Evolutionary conservation across 2,888 invertebrate species (phyloP), one percentile per base, ranked within the genome.

Genomic region (Lypha dubia): DNA sequence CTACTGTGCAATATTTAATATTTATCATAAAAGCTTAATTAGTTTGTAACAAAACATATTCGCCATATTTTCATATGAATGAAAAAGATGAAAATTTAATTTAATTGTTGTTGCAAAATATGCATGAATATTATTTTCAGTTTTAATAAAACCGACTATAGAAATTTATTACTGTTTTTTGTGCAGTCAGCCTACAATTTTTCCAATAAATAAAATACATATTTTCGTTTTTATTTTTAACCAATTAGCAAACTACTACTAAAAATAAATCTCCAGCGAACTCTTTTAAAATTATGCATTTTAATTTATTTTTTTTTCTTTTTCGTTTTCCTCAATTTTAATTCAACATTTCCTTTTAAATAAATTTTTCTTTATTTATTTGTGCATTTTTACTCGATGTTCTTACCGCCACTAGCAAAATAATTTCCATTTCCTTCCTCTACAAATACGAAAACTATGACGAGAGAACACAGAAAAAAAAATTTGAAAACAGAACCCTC

Each of bases 381-480:
- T 68, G 41, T 75, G 44, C 41, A 68, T 68, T 65, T 70, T 58
- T 44, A 15, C 49, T 44, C 38, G 24, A 32, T 28, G 32, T 75
- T 51, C 13, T 32, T 38, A 38, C 17, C 28, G 35, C 56, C 24
- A 38, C 11, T 41, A 77, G 58, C 35, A 46, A 65, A 70, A 71
- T 76, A 76, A 77, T 71, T 77, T 77, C 56, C 63, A 70, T 77
- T 82, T 82, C 65, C 76, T 71, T 65, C 32, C 63, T 77, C 22
- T 44, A 32, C 71, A 73, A 73, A 73, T 60, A 46, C 44, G 17
- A 35, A 0, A 28, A 41, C 44, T 70, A 58, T 28, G 32, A 20
- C 11, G 9, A 67, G 15, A 71, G 1, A 49, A n/a, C n/a, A n/a
- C n/a, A n/a, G n/a, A n/a, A n/a, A n/a, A 70, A 28, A 24, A 70